phyloP scores from a whole-genome alignment of 2,113 vertebrate species.

The Corapipo altera region DNA sequence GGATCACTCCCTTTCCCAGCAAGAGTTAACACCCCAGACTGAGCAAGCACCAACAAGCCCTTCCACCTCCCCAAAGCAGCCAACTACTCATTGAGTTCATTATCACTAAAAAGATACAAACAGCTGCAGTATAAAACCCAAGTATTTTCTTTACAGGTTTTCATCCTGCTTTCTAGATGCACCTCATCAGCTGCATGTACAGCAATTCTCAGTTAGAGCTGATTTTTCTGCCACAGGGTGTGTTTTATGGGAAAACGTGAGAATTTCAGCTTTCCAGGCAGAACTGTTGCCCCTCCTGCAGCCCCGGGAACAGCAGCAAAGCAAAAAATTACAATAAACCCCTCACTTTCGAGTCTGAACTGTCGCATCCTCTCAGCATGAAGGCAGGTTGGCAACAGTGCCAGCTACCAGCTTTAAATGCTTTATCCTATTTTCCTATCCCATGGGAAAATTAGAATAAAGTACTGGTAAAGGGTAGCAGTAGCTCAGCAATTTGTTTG shows the following conservation, averaged over 20 bases:
- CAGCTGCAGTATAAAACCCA: neutral
- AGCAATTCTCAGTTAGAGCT: neutral
- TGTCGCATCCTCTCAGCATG: neutral
- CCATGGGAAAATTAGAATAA: neutral
- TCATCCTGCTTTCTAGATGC: neutral
- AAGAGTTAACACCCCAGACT: neutral
- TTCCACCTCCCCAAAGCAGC: neutral
- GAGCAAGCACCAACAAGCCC: neutral
- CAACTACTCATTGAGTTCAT: neutral
- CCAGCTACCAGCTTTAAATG: neutral
- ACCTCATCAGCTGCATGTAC: neutral
- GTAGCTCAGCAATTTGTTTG: neutral
- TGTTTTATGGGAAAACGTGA: neutral
- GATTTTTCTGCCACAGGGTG: neutral
- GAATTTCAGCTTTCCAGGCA: neutral
- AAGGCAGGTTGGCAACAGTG: neutral
- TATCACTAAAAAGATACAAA: neutral
- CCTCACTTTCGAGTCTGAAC: neutral
- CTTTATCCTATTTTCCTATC: neutral
- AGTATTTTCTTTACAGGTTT: neutral
- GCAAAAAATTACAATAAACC: neutral
- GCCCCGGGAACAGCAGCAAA: neutral
- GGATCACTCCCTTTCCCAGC: neutral
- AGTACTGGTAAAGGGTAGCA: neutral
- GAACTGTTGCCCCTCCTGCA: neutral